Evolutionary conservation across 2,888 invertebrate species (phyloP).

Genomic region (Lasiommata megera): DNA sequence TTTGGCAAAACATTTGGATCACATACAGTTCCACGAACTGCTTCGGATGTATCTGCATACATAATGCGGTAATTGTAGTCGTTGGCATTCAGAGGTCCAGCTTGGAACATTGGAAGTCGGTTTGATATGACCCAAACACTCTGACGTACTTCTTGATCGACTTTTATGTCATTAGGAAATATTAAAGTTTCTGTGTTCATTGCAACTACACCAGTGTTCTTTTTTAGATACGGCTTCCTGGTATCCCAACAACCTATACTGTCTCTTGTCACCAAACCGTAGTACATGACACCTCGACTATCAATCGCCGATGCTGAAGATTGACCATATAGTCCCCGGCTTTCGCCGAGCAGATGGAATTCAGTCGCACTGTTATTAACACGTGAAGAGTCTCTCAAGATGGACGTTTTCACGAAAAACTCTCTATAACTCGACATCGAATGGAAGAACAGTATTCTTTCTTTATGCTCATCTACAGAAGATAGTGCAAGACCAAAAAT

Average conservation of each 20-base stretch:
- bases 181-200: slow-evolving; percentile 83
- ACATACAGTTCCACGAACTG: slow-evolving; percentile 85
- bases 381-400: slow-evolving; percentile 81
- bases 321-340: slow-evolving; percentile 84
- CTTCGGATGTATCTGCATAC: slow-evolving; percentile 83
- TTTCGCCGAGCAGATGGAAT: slow-evolving; percentile 64
- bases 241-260: slow-evolving; percentile 91
- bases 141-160: slow-evolving; percentile 85
- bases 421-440: slow-evolving; percentile 91
- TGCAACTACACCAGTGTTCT: slow-evolving; percentile 84
- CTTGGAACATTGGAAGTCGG: slow-evolving; percentile 87
- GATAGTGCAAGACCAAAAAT: slow-evolving; percentile 88
- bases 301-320: slow-evolving; percentile 88
- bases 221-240: slow-evolving; percentile 83
- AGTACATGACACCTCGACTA: slow-evolving; percentile 87
- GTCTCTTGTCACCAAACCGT: slow-evolving; percentile 88
- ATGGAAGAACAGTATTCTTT: slow-evolving; percentile 88
- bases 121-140: slow-evolving; percentile 90
- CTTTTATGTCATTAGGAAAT: slow-evolving; percentile 91
- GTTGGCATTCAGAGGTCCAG: slow-evolving; percentile 81
- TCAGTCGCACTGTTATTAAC: slow-evolving; percentile 56
- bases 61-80: slow-evolving; percentile 89
- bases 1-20: slow-evolving; percentile 77
- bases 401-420: slow-evolving; percentile 86
- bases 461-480: slow-evolving; percentile 71